Evolutionary conservation across 1,140 invertebrate genomes (phyloP).

Genomic region (Dendroctonus ponderosae): DNA sequence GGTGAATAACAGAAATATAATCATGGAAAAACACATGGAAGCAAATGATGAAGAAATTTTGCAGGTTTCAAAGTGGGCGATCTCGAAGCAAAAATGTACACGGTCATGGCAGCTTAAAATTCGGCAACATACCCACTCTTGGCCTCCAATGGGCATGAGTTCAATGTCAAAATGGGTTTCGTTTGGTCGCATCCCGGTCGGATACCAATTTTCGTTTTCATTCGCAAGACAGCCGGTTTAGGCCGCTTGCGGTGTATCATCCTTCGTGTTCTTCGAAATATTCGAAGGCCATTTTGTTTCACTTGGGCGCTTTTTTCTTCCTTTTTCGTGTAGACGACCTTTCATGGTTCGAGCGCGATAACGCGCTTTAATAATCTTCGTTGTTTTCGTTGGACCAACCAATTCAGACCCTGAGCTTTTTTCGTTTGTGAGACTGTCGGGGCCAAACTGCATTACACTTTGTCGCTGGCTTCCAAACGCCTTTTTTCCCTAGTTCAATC

Average conservation of each 20-base stretch:
- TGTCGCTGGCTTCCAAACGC: no score
- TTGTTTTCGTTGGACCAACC: neutral
- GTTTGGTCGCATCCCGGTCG: neutral
- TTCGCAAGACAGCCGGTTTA: conserved; percentile 15
- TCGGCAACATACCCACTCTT: neutral
- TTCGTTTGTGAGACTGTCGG: no score
- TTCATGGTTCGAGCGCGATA: conserved; percentile 31
- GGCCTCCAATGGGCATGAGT: conserved; percentile 12
- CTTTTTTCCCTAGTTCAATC: no score
- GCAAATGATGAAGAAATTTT: no score
- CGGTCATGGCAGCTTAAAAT: neutral
- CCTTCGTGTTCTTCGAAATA: conserved; percentile 30
- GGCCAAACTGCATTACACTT: no score
- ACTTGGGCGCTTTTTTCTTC: conserved; percentile 15
- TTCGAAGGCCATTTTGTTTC: conserved; percentile 33
- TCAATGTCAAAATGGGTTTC: conserved; percentile 17
- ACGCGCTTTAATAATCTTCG: conserved; percentile 2
- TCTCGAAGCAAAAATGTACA: no score
- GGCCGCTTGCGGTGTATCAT: conserved; percentile 22
- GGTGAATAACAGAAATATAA: no score
- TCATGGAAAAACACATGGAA: no score
- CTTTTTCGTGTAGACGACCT: conserved; percentile 30
- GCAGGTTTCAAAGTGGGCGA: no score
- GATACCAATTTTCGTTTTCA: conserved; percentile 16
- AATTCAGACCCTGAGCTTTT: no score